Conservation (phyloP, 2,888 invertebrate genomes). For the Stenichneumon culpator region DNA sequence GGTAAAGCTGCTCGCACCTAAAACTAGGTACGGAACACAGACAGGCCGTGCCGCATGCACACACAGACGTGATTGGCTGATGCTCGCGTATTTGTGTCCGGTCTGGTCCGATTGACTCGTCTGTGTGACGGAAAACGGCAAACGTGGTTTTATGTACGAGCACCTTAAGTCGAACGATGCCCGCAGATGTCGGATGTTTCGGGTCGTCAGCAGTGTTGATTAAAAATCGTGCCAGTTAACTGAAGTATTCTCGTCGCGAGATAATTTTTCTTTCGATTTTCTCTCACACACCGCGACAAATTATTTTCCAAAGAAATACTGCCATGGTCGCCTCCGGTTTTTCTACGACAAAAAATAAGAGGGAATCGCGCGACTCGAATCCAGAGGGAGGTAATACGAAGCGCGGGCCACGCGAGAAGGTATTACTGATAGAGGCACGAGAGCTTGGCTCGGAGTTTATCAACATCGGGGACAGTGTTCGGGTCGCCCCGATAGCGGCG, state of each 20-base stretch:
- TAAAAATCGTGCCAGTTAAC: background rate
- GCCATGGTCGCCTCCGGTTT: constrained; percentile 46
- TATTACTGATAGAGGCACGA: constrained; percentile 33
- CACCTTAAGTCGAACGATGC: background rate
- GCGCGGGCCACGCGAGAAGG: constrained; percentile 30
- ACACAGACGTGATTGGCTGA: too few relatives aligned
- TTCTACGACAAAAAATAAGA: constrained; percentile 1
- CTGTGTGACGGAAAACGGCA: too few relatives aligned
- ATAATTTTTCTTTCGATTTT: background rate
- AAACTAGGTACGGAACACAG: too few relatives aligned
- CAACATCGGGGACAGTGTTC: background rate
- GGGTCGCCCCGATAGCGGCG: background rate
- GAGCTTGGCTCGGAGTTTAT: background rate
- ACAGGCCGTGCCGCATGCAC: too few relatives aligned
- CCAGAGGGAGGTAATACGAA: background rate
- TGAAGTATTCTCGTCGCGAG: background rate
- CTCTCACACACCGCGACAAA: background rate
- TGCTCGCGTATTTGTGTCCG: too few relatives aligned
- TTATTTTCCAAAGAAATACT: background rate
- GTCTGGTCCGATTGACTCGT: too few relatives aligned
- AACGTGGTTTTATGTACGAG: too few relatives aligned
- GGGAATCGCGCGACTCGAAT: background rate
- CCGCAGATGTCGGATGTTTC: background rate
- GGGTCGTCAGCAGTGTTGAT: background rate
- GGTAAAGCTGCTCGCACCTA: too few relatives aligned